A percentile compares a stretch with the other conserved stretches of the same genome.
Evolutionary conservation across 2,888 invertebrate species (phyloP).

Genomic region (Sarcophaga rosellei): DNA sequence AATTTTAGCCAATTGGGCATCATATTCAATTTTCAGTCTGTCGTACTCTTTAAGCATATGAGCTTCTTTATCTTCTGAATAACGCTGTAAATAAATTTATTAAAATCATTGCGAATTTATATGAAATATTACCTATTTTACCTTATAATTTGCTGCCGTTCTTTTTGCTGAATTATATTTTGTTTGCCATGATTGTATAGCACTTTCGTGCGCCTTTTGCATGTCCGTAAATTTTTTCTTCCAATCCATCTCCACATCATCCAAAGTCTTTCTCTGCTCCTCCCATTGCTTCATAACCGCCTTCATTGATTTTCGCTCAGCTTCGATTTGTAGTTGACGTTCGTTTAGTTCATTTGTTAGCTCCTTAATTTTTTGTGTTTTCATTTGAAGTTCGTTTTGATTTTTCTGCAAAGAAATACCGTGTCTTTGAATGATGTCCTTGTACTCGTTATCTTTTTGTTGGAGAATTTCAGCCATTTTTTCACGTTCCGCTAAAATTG

Average conservation of each 20-base stretch:
- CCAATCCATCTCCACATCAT: constrained; percentile 82
- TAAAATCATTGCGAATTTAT: neutral
- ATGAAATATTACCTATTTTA: constrained; percentile 32
- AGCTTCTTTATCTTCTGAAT: constrained; percentile 85
- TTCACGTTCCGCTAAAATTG: constrained; percentile 79
- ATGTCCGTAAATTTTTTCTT: constrained; percentile 82
- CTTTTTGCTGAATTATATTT: constrained; percentile 86
- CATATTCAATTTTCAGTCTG: constrained; percentile 85
- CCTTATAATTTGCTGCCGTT: constrained; percentile 85
- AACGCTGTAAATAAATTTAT: constrained; percentile 81
- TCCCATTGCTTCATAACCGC: constrained; percentile 81
- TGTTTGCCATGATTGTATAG: constrained; percentile 82
- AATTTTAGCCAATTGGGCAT: constrained; percentile 75
- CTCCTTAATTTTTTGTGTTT: constrained; percentile 80
- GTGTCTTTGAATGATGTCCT: constrained; percentile 73
- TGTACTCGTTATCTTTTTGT: constrained; percentile 73
- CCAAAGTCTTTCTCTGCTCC: constrained; percentile 82
- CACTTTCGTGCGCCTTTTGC: constrained; percentile 81
- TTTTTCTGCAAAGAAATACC: constrained; percentile 75
- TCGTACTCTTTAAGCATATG: constrained; percentile 85
- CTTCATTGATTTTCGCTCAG: constrained; percentile 82
- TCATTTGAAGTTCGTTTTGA: constrained; percentile 79
- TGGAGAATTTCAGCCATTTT: constrained; percentile 75
- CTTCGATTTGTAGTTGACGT: constrained; percentile 79
- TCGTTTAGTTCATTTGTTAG: constrained; percentile 76